Base-by-base conservation (phyloP, 2,888 invertebrate genomes). In the Lepidocyrtoides sp. region DNA sequence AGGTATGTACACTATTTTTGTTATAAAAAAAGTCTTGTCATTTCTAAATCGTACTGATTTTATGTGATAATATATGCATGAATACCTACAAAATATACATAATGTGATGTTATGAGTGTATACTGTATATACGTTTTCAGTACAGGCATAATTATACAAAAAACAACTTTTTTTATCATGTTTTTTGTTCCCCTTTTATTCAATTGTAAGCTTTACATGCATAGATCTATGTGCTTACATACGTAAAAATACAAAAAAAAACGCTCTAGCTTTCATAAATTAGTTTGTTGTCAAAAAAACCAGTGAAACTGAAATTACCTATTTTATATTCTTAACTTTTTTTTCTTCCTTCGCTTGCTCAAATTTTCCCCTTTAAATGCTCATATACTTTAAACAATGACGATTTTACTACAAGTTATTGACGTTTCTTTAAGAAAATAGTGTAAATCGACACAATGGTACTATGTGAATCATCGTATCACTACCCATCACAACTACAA, bases 1-100 rank as follows among this genome's bases (percentile, higher is more conserved):
- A 75, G 48, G 44, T 12, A 72, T 29, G 23, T 23, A 29, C 2
- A 57, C 57, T 57, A 60, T 41, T 36, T 32, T 69, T 69, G 7
- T 14, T 48, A 48, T 26, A 26, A 82, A 57, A 82, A 82, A 82
- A 60, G 36, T n/a, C 66, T 83, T 83, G 83, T 83, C 83, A 66
- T 66, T 92, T 92, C 60, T 77, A 60, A 87, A 87, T 44, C 77
- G 77, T 72, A 72, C 57, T 60, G 48, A 87, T 66, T 81, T 82
- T 82, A 91, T 75, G 72, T 69, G 66, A 69, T 69, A 72, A 72
- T 72, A 20, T 41, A 20, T 44, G 41, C 41, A 44, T 48, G 48
- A n/a, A 48, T 63, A 23, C 63, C 12, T 63, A 63, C n/a, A 12
- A 10, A 5, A 57, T 2, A 2, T 60, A 26, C n/a, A n/a, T n/a